Evolutionary conservation across 2,797 vertebrate species (phyloP).

Genomic region (Otolemur crassicaudatus): DNA sequence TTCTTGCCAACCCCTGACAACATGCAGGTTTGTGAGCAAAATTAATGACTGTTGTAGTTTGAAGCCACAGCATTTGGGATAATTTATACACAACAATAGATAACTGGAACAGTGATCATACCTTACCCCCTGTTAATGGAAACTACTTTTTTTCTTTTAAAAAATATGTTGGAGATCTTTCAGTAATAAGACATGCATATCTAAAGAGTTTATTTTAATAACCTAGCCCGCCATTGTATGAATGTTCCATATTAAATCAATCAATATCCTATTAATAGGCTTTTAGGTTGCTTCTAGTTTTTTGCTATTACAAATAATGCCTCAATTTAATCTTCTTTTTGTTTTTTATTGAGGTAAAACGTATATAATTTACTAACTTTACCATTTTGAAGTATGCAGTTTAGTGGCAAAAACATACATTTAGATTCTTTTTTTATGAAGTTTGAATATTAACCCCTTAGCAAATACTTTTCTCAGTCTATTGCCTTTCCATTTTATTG

Average conservation of each 20-base stretch:
- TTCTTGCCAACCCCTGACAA: neutral
- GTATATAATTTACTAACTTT: too few relatives aligned
- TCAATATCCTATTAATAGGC: neutral
- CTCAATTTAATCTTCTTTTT: neutral
- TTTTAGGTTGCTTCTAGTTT: neutral
- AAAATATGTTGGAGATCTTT: constrained; percentile 8
- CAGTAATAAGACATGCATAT: neutral
- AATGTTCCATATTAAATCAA: neutral
- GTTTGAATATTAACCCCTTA: neutral
- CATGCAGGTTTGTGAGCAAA: neutral
- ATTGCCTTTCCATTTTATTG: neutral
- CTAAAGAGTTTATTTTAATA: constrained; percentile 3
- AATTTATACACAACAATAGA: neutral
- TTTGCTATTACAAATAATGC: constrained; percentile 30
- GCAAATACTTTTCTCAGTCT: neutral
- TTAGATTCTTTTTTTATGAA: neutral
- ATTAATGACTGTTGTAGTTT: neutral
- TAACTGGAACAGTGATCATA: neutral
- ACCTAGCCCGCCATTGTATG: neutral
- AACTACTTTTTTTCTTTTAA: constrained; percentile 18
- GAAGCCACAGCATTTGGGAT: neutral
- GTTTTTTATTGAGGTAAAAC: too few relatives aligned
- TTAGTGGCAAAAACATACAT: too few relatives aligned
- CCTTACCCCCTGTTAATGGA: neutral
- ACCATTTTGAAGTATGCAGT: too few relatives aligned